Percentiles rank a stretch among this genome's conserved stretches.
phyloP scores from a whole-genome alignment of 2,888 invertebrate genomes.

The Scaeva pyrastri region DNA sequence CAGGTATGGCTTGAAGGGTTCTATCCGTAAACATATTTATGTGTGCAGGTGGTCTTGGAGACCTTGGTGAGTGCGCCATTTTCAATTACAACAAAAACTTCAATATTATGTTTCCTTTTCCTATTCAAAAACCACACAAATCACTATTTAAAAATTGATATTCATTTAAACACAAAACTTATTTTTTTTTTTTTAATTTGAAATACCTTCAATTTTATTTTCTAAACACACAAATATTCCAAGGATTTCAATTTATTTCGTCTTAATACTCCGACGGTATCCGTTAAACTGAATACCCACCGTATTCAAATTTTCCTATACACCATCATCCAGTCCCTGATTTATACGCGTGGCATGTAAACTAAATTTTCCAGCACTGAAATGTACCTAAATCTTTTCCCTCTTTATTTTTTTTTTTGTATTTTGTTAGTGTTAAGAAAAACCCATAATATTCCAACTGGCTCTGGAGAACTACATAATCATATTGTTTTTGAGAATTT shows the following conservation, averaged over 20 bases:
- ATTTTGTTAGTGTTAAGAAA: background rate
- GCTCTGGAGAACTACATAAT: slow-evolving; percentile 15
- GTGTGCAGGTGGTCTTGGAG: slow-evolving; percentile 30
- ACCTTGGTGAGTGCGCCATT: slow-evolving; percentile 55
- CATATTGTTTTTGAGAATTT: slow-evolving; percentile 42
- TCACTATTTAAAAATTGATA: background rate
- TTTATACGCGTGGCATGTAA: slow-evolving; percentile 15
- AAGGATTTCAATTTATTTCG: slow-evolving; percentile 12
- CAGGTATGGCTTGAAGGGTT: slow-evolving; percentile 45
- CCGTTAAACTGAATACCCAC: slow-evolving; percentile 48
- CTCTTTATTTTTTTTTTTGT: background rate
- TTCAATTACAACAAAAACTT: background rate
- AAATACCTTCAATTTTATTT: background rate
- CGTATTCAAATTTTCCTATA: slow-evolving; percentile 31
- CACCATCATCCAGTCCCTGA: slow-evolving; percentile 33
- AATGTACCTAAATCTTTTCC: slow-evolving; percentile 6
- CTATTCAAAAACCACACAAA: background rate
- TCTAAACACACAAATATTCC: slow-evolving; percentile 12
- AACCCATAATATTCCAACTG: slow-evolving; percentile 22
- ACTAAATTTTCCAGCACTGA: slow-evolving; percentile 48
- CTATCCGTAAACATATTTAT: slow-evolving; percentile 66
- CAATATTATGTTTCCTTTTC: background rate
- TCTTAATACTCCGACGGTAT: slow-evolving; percentile 45
- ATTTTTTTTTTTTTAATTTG: no score
- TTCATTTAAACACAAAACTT: no score